A percentile compares a stretch with the other conserved stretches of the same genome.
These are phyloP conservation scores for Polypterus bichir DNA, from an alignment of 2,113 vertebrate genomes.

Conservation along the genomic window DNA sequence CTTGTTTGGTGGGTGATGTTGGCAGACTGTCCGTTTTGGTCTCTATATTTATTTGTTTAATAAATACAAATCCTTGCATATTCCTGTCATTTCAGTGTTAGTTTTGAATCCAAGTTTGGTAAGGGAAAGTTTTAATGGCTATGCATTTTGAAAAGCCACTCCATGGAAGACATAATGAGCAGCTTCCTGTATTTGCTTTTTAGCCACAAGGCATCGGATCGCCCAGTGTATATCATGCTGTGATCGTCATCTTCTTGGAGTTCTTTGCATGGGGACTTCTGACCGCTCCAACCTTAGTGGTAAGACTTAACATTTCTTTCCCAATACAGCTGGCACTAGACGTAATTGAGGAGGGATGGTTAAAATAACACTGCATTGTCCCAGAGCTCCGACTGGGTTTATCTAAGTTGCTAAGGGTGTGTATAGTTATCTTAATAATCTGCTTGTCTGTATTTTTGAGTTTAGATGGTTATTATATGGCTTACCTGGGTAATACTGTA, in stretches of 20 bases:
- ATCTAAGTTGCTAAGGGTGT: too few species aligned
- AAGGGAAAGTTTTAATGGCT: background rate
- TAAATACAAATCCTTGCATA: background rate
- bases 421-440: too few species aligned
- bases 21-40: too few species aligned
- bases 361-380: too few species aligned
- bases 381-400: too few species aligned
- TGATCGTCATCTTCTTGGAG: conserved; percentile 80
- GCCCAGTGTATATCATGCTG: conserved; percentile 80
- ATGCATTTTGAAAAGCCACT: background rate
- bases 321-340: too few species aligned
- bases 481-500: too few species aligned
- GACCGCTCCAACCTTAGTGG: conserved; percentile 72
- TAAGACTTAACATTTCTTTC: conserved; percentile 32
- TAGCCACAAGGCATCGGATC: conserved; percentile 78
- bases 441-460: too few species aligned
- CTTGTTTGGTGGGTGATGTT: too few species aligned
- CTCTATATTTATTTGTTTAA: too few species aligned
- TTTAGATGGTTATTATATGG: too few species aligned
- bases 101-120: background rate
- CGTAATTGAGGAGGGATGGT: too few species aligned
- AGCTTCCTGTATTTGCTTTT: conserved; percentile 2
- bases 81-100: background rate
- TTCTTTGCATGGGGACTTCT: conserved; percentile 81
- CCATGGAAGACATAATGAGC: background rate